phyloP scores from a whole-genome alignment of 2,888 invertebrate genomes.

The Drosophila emarginata region DNA sequence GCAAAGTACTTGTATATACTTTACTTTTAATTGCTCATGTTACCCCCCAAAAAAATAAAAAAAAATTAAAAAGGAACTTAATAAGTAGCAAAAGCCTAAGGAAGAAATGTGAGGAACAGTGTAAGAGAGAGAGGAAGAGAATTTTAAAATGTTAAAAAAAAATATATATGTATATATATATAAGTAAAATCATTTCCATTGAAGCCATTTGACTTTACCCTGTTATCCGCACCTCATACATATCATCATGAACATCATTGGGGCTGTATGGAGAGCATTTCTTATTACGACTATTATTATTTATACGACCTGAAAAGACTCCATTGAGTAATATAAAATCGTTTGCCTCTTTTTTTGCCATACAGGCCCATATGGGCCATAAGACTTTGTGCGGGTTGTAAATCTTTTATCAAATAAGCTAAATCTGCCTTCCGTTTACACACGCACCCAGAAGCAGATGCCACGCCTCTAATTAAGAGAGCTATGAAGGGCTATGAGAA shows the following conservation, averaged over 20 bases:
- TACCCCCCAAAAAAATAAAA: too few species aligned
- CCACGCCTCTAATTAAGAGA: conserved; percentile 28
- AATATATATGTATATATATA: too few species aligned
- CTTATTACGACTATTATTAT: conserved; percentile 29
- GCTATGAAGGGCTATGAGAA: background rate
- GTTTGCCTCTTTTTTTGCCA: background rate
- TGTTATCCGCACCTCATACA: background rate
- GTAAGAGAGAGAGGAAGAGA: too few species aligned
- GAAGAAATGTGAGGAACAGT: background rate
- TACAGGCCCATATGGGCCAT: conserved; percentile 5
- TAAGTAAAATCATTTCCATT: background rate
- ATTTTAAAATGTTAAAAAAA: too few species aligned
- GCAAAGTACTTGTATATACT: background rate
- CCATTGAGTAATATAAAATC: conserved; percentile 22
- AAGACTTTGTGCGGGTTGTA: conserved; percentile 17
- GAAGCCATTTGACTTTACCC: background rate
- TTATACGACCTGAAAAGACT: conserved; percentile 29
- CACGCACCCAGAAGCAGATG: background rate
- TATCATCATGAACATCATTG: background rate
- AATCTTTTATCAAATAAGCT: conserved; percentile 36
- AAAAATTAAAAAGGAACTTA: background rate
- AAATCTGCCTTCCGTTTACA: conserved; percentile 3
- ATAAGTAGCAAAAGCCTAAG: background rate
- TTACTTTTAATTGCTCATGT: too few species aligned
- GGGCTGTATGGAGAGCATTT: background rate